phyloP scores from a whole-genome alignment of 2,797 vertebrate species.

The Hypotaenidia philippensis region DNA sequence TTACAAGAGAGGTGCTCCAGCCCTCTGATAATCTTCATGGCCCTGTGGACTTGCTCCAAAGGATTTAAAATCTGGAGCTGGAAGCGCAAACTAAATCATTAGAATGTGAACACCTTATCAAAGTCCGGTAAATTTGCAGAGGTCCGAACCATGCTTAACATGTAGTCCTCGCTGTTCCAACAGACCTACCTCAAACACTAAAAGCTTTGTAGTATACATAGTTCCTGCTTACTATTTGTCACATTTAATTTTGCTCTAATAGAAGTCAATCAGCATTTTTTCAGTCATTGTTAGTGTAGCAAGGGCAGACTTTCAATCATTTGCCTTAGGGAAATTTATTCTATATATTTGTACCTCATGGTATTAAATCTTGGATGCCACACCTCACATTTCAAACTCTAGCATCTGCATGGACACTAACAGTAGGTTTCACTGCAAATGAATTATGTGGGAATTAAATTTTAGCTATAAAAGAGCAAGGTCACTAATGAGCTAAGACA shows the following conservation, averaged over 20 bases:
- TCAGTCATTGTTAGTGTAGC: not conserved
- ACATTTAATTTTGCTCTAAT: not conserved
- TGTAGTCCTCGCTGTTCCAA: not conserved
- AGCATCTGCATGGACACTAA: not conserved
- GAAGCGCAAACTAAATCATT: not conserved
- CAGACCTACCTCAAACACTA: not conserved
- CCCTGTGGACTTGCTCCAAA: no score
- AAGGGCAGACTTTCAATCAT: not conserved
- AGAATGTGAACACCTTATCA: not conserved
- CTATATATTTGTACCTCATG: not conserved
- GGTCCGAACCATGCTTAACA: not conserved
- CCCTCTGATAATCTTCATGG: no score
- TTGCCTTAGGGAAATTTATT: not conserved
- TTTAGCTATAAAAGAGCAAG: constrained; percentile 5
- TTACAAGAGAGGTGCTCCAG: no score
- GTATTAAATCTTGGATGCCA: not conserved
- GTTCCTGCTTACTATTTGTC: not conserved
- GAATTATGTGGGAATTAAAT: not conserved
- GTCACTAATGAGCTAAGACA: constrained; percentile 31
- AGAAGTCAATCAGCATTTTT: not conserved
- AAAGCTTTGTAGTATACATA: not conserved
- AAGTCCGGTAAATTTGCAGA: not conserved
- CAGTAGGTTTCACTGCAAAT: not conserved
- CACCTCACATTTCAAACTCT: not conserved
- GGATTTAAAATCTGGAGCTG: not conserved